phyloP scores from a whole-genome alignment of 2,888 invertebrate genomes.

The Ypsolopha sequella region DNA sequence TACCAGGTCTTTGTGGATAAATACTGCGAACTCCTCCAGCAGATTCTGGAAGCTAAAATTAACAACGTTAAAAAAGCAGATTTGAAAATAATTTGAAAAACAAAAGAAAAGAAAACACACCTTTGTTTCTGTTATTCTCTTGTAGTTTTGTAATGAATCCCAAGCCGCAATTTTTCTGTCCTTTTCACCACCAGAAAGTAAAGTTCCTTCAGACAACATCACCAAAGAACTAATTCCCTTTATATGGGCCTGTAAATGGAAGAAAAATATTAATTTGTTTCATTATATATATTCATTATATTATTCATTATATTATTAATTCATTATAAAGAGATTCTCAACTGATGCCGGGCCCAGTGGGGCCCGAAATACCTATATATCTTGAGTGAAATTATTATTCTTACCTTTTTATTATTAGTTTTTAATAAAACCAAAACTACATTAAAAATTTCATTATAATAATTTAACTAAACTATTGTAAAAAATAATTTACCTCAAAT shows the following conservation, averaged over 20 bases:
- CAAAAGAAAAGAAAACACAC: slow-evolving; percentile 39
- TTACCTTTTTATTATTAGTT: no score
- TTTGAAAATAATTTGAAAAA: not conserved
- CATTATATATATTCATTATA: no score
- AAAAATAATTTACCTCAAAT: slow-evolving; percentile 73
- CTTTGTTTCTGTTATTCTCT: slow-evolving; percentile 90
- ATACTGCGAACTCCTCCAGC: slow-evolving; percentile 92
- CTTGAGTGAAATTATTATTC: no score
- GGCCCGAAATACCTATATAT: no score
- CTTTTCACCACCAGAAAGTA: slow-evolving; percentile 91
- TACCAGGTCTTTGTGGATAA: slow-evolving; percentile 88
- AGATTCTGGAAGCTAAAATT: slow-evolving; percentile 81
- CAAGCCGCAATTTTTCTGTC: slow-evolving; percentile 92
- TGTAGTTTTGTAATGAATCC: slow-evolving; percentile 92
- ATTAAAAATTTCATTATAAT: no score
- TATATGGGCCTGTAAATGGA: slow-evolving; percentile 75
- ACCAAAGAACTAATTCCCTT: slow-evolving; percentile 89
- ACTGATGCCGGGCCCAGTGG: no score
- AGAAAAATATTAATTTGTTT: not conserved
- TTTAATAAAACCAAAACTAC: no score
- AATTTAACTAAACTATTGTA: no score
- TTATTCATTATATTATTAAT: no score
- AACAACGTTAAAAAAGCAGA: not conserved
- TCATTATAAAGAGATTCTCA: no score
- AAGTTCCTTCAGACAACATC: slow-evolving; percentile 90